phyloP scores from a whole-genome alignment of 1,140 invertebrate genomes.

The Macrobrachium rosenbergii region DNA sequence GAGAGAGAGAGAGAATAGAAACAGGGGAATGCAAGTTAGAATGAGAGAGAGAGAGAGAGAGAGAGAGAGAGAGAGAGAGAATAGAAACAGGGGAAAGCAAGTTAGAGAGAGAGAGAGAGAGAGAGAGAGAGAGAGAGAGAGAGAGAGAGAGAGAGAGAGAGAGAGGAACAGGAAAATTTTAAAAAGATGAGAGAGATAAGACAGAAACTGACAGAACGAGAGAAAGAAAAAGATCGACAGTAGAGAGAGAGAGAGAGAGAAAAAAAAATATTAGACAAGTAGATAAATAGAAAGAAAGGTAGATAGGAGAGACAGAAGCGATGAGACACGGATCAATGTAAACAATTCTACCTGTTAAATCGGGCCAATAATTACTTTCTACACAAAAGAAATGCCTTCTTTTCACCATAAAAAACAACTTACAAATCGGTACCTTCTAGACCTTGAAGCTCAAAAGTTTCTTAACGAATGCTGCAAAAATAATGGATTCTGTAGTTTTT shows the following conservation, averaged over 20 bases:
- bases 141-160: background rate
- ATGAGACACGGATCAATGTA: background rate
- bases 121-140: background rate
- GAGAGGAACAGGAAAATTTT: background rate
- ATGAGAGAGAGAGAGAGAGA: background rate
- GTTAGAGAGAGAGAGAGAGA: background rate
- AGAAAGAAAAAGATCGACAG: background rate
- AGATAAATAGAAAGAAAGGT: background rate
- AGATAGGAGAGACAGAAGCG: background rate
- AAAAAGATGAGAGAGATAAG: background rate
- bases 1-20: background rate
- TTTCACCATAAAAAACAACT: slow-evolving; percentile 36
- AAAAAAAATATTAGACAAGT: background rate
- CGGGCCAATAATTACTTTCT: background rate
- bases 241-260: background rate
- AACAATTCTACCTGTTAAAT: slow-evolving; percentile 13
- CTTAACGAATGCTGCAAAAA: slow-evolving; percentile 61
- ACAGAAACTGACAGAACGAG: background rate
- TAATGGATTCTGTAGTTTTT: slow-evolving; percentile 23
- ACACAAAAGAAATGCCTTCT: slow-evolving; percentile 6
- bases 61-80: background rate
- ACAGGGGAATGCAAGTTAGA: too few relatives aligned
- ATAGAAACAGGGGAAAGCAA: too few relatives aligned
- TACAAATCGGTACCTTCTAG: slow-evolving; percentile 49
- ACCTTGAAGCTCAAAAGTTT: slow-evolving; percentile 58